Evolutionary conservation across 2,797 vertebrate species (phyloP).

Genomic region (Hemibagrus guttatus): DNA sequence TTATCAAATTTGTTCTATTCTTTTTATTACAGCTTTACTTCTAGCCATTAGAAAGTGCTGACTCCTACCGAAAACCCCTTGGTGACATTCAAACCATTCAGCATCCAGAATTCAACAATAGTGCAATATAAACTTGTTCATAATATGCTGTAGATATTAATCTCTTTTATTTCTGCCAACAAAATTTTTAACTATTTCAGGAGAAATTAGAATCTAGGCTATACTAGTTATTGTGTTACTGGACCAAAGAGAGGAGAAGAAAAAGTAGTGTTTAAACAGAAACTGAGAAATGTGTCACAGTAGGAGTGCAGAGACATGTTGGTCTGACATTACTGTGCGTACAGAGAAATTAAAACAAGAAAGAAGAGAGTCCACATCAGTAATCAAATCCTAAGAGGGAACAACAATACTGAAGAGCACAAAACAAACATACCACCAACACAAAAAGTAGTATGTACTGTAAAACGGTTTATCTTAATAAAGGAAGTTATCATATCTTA

Average conservation of each 20-base stretch:
- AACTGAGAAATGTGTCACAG: background rate
- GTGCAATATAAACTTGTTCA: background rate
- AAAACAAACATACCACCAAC: background rate
- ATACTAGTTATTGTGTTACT: background rate
- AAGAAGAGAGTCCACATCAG: background rate
- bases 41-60: background rate
- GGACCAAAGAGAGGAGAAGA: background rate
- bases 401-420: background rate
- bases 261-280: background rate
- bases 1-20: background rate
- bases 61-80: background rate
- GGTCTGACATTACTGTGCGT: background rate
- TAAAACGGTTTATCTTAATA: too few species aligned
- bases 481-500: too few species aligned
- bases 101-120: background rate
- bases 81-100: background rate
- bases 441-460: background rate
- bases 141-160: background rate
- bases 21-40: background rate
- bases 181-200: background rate
- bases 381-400: background rate
- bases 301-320: background rate
- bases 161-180: background rate
- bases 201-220: background rate
- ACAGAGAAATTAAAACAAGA: background rate